Evolutionary conservation across 53 echinoderm and acorn worm genomes (phyloP).

Genomic region (Holothuria scabra): DNA sequence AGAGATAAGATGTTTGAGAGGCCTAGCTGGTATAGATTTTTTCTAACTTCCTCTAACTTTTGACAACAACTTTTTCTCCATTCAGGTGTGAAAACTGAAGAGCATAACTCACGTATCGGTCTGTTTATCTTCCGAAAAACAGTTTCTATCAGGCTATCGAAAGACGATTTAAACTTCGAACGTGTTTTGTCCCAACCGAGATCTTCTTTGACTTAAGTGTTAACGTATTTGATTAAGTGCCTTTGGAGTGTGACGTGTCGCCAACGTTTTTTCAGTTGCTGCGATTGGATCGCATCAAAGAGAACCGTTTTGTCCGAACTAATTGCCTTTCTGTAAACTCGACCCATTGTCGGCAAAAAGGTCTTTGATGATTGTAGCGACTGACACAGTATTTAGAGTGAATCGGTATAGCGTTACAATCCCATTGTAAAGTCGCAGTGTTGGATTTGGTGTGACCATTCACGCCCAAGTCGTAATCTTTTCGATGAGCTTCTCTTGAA

Average conservation of each 20-base stretch:
- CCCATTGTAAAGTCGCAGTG: slow-evolving; percentile 1
- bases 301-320: slow-evolving; percentile 28
- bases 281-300: slow-evolving; percentile 10
- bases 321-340: slow-evolving; percentile 29
- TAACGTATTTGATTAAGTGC: slow-evolving; percentile 3
- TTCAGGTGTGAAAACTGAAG: neutral
- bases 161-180: slow-evolving; percentile 9
- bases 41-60: slow-evolving; percentile 13
- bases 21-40: neutral
- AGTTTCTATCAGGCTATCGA: neutral
- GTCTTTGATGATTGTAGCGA: neutral
- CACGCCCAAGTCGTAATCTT: neutral
- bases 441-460: slow-evolving; percentile 8
- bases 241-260: neutral
- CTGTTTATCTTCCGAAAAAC: neutral
- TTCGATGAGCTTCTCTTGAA: neutral
- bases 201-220: slow-evolving; percentile 38
- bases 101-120: neutral
- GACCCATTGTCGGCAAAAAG: slow-evolving; percentile 25
- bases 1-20: neutral
- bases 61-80: neutral
- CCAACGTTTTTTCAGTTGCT: neutral
- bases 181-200: neutral
- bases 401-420: slow-evolving; percentile 32
- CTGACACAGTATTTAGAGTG: slow-evolving; percentile 12